Conservation (phyloP, 1,140 invertebrate species). For the Coelopa frigida region DNA sequence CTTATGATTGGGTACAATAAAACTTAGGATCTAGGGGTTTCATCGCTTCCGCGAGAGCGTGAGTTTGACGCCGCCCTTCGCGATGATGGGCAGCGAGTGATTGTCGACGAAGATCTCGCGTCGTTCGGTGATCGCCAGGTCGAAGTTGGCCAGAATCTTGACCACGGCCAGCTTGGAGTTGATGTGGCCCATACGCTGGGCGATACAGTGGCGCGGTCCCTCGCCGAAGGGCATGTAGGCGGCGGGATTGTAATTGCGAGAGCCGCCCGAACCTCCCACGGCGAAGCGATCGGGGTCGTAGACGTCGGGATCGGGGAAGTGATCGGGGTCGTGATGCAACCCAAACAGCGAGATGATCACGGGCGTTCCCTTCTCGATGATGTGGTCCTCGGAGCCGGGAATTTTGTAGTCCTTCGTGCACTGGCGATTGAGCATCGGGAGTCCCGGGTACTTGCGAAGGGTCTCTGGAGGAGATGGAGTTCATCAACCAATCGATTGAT, state of each 20-base stretch:
- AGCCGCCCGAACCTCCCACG: conserved; percentile 45
- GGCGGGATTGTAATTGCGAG: conserved; percentile 31
- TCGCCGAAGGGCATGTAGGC: conserved; percentile 62
- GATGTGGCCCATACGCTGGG: conserved; percentile 12
- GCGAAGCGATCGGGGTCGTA: conserved; percentile 60
- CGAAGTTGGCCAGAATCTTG: conserved; percentile 12
- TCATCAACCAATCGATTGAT: background rate
- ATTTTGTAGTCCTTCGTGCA: conserved; percentile 44
- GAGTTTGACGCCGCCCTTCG: conserved; percentile 29
- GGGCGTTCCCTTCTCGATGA: conserved; percentile 46
- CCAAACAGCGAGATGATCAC: conserved; percentile 44
- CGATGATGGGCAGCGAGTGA: conserved; percentile 20
- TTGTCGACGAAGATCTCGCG: conserved; percentile 17
- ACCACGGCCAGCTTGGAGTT: conserved; percentile 11
- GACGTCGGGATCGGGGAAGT: conserved; percentile 57
- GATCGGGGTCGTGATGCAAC: conserved; percentile 48
- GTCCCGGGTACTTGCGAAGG: conserved; percentile 53
- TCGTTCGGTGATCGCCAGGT: conserved; percentile 8
- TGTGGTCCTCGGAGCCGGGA: conserved; percentile 35
- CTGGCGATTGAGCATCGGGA: conserved; percentile 47
- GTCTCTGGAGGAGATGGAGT: conserved; percentile 45
- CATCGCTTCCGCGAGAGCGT: conserved; percentile 29
- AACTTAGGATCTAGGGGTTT: background rate
- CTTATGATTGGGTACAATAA: background rate
- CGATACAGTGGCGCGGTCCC: conserved; percentile 52